Base-by-base conservation (phyloP, 2,888 invertebrate genomes). In the Nomada flava region DNA sequence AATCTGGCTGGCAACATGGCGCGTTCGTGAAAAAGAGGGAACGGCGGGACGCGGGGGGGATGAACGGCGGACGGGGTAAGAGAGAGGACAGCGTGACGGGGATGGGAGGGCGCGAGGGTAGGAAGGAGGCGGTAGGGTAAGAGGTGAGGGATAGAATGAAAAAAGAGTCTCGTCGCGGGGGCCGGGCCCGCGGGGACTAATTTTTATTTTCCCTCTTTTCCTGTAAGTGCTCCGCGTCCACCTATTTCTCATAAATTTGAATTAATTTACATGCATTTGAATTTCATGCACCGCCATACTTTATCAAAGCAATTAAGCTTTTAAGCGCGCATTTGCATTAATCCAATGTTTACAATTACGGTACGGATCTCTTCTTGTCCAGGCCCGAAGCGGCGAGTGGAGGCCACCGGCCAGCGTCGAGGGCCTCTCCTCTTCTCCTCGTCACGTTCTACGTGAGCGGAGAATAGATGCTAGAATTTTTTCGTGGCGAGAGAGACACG, bases 181-280 rank as follows among this genome's bases (percentile, higher is more conserved):
- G 90, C 91, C 87, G 90, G 90, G 85, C 90, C 87, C 86, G 92
- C 92, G 90, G 93, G 93, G 93, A 93, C 93, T 92, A 93, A 93
- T 93, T 93, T 93, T 93, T 93, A 92, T 93, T 93, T 90, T 92
- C 91, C 93, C 91, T 92, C 91, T 92, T 91, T 91, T 90, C 89
- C 89, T 91, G 92, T 93, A 93, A 94, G 93, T 93, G 93, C 93
- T 92, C 90, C 89, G 88, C 92, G 92, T 93, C 93, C 93, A 92
- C 93, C 93, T 93, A 93, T 93, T 93, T 93, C 93, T 93, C 93
- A 93, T 93, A 94, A 93, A 93, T 93, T 94, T 94, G 92, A 94
- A 94, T 94, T 92, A 93, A 94, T 94, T 94, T 93, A 94, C 94
- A 94, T 94, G 93, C 92, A 94, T 94, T 94, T 94, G 93, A 93